Base-by-base conservation (phyloP, 2,113 vertebrate species). In the Ardeotis arabs region DNA sequence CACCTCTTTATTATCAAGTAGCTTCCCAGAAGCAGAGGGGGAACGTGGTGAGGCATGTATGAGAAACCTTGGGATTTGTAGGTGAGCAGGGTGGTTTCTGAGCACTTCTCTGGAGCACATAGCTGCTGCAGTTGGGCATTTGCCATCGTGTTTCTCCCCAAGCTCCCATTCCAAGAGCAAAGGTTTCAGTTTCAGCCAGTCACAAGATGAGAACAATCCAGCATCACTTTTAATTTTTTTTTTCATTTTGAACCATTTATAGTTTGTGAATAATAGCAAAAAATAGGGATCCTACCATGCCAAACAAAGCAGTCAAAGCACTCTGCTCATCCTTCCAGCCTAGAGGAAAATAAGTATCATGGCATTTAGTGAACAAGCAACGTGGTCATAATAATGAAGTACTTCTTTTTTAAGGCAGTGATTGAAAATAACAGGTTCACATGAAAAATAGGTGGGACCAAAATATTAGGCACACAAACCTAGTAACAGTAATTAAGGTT, bases 391-490 rank as follows among this genome's bases (percentile, higher is more conserved):
- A 72, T 67, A 94, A 96, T 41, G n/a, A 93, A 78, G 39, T 49
- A 21, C 17, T 59, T 27, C 2, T 81, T 73, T 87, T 96, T 89
- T 68, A 91, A 80, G 59, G 56, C 25, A 44, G 50, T 75, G 62
- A 78, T 87, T 95, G 86, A 90, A 97, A 96, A 91, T 41, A 92
- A 82, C 23, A 69, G 50, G 83, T 92, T 97, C 68, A 47, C 45
- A 88, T 84, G 64, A 33, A 47, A 95, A 92, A 87, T 69, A 90
- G 50, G 35, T 17, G 19, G 68, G 68, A 88, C 60, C 81, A 93
- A 92, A 81, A 47, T 5, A 35, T 69, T 49, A 77, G 75, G 69
- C 49, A 37, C 3, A 4, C 67, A 94, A 93, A 47, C 18, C 62
- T 60, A 21, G 64, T 56, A 92, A 90, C 19, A 75, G 21, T 62